Percentiles rank a stretch among this genome's conserved stretches.
phyloP scores from a whole-genome alignment of 2,797 vertebrate species.

The Enteromius mattozi region DNA sequence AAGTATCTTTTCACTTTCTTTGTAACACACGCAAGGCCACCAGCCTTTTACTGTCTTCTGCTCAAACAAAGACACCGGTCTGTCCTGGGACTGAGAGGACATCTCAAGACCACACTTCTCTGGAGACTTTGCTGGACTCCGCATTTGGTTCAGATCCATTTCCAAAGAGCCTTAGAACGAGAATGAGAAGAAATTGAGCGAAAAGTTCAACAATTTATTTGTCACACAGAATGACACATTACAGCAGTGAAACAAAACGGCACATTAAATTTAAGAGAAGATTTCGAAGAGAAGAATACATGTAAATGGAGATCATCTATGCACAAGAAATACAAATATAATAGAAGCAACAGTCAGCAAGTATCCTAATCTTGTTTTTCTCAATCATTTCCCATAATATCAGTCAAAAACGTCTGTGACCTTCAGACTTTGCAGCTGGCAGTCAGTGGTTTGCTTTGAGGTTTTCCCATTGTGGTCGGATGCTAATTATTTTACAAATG shows the following conservation, averaged over 20 bases:
- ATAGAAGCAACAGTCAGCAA: neutral
- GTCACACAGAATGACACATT: constrained; percentile 10
- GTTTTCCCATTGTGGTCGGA: constrained; percentile 48
- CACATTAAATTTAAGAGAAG: neutral
- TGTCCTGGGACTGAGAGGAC: constrained; percentile 72
- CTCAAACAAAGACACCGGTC: constrained; percentile 90
- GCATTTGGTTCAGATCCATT: constrained; percentile 93
- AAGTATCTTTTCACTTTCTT: constrained; percentile 77
- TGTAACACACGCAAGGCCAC: constrained; percentile 89
- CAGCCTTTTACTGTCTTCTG: constrained; percentile 94
- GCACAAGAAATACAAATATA: neutral
- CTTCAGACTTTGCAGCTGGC: constrained; percentile 24
- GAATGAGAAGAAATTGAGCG: neutral
- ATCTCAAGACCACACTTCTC: constrained; percentile 87
- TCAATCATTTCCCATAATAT: constrained; percentile 7
- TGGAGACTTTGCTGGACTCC: constrained; percentile 86
- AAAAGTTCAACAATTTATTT: neutral
- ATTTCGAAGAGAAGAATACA: neutral
- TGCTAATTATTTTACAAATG: constrained; percentile 54
- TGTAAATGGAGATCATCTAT: neutral
- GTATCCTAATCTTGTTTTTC: neutral
- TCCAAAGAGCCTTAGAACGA: constrained; percentile 84
- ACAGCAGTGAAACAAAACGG: constrained; percentile 18
- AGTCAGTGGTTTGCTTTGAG: constrained; percentile 37
- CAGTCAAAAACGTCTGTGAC: constrained; percentile 15